Conservation (phyloP, 1,140 invertebrate species). For the Agraylea sexmaculata region DNA sequence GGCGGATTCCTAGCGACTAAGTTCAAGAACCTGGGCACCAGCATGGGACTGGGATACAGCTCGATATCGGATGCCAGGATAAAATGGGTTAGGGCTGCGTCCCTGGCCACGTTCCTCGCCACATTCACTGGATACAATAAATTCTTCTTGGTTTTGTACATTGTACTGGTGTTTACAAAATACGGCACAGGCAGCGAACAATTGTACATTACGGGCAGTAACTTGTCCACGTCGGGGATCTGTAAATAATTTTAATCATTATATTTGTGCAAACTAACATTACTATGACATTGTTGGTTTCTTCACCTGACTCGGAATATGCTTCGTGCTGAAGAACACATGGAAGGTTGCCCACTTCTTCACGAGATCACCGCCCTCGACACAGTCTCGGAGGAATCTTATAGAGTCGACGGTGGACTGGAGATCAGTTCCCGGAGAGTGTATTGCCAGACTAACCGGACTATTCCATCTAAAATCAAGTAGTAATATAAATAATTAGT, state of each 20-base stretch:
- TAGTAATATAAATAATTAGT: too few relatives aligned
- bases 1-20: slow-evolving; percentile 62
- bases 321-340: slow-evolving; percentile 71
- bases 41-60: slow-evolving; percentile 72
- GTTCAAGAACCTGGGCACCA: slow-evolving; percentile 63
- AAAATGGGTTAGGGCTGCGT: slow-evolving; percentile 70
- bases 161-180: slow-evolving; percentile 46
- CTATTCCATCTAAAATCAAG: slow-evolving; percentile 42
- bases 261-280: too few relatives aligned
- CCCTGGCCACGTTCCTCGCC: slow-evolving; percentile 71
- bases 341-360: slow-evolving; percentile 71
- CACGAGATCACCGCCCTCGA: slow-evolving; percentile 47
- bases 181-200: slow-evolving; percentile 57
- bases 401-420: slow-evolving; percentile 53
- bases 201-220: slow-evolving; percentile 51
- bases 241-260: slow-evolving; percentile 30
- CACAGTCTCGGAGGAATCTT: slow-evolving; percentile 51
- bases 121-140: slow-evolving; percentile 81
- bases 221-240: slow-evolving; percentile 51
- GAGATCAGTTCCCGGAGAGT: slow-evolving; percentile 61
- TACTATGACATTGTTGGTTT: slow-evolving; percentile 3
- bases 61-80: slow-evolving; percentile 80
- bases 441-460: slow-evolving; percentile 60
- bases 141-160: slow-evolving; percentile 68
- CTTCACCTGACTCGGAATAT: slow-evolving; percentile 61